phyloP scores from a whole-genome alignment of 2,888 invertebrate species.

The Ennomos quercinarius region DNA sequence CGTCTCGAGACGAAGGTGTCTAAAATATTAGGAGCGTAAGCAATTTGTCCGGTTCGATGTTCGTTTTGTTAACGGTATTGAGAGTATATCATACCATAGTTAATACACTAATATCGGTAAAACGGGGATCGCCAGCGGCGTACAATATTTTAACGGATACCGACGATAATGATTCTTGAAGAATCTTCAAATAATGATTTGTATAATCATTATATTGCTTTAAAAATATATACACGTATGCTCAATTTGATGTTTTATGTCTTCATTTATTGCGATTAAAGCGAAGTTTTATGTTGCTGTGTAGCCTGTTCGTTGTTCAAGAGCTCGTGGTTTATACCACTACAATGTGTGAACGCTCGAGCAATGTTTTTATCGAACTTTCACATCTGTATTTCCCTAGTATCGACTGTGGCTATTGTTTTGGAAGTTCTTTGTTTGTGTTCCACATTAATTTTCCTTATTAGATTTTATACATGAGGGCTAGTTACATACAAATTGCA shows the following conservation, averaged over 20 bases:
- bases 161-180: constrained; percentile 40
- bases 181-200: constrained; percentile 39
- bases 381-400: constrained; percentile 51
- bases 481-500: constrained; percentile 22
- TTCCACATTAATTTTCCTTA: constrained; percentile 44
- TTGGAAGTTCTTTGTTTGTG: constrained; percentile 46
- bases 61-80: constrained; percentile 75
- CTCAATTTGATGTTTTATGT: constrained; percentile 21
- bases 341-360: constrained; percentile 39
- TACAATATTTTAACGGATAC: constrained; percentile 46
- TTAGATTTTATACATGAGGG: constrained; percentile 35
- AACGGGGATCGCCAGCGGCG: constrained; percentile 49
- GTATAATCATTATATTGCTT: constrained; percentile 35
- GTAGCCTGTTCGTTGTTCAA: constrained; percentile 10
- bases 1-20: constrained; percentile 75
- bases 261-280: constrained; percentile 21
- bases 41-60: constrained; percentile 82
- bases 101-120: constrained; percentile 53
- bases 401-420: constrained; percentile 50
- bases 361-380: constrained; percentile 43
- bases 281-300: constrained; percentile 3
- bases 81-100: constrained; percentile 44
- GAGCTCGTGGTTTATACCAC: constrained; percentile 26
- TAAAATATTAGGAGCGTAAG: constrained; percentile 81
- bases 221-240: constrained; percentile 9